Base-by-base conservation (phyloP, 2,888 invertebrate genomes). In the Disparrhopalites patrizii region DNA sequence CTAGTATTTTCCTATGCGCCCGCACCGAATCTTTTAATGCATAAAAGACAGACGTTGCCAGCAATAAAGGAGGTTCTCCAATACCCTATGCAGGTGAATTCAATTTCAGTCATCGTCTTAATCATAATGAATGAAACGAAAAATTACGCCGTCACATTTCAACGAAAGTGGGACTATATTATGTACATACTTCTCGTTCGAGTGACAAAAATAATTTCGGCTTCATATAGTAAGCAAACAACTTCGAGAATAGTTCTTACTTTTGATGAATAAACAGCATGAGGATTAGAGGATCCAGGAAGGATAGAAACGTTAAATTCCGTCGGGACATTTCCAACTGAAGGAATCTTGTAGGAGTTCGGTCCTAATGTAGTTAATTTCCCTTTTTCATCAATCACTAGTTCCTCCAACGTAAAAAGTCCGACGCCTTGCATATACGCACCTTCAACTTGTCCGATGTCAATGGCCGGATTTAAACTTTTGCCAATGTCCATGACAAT, bases 401-500 rank as follows among this genome's bases (percentile, higher is more conserved):
- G 81, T 79, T 96, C 94, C 80, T 97, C 97, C 77, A 96, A 81
- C 0, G 91, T 90, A 76, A 91, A 94, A 62, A 97, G 79, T 1
- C 96, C 97, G 76, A 93, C 93, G 0, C 97, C 97, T 83, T 95
- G 95, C 77, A 93, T 84, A 76, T 95, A 97, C 0, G 85, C 96
- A 1, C 97, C 97, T 81, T 97, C 97, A 15, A 97, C 89, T 82
- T 97, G 97, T 0, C 96, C 97, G 73, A 97, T 90, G 76, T 97
- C 97, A 72, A 97, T 93, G 1, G 95, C 95, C 2, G 97, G 97
- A 80, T 97, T 97, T 63, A 97, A 81, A 80, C 95, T 95, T 74
- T 90, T 87, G 0, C 96, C 96, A 73, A 97, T 84, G 81, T 97
- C 97, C 96, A 97, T 96, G 0, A 97, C 94, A 74, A 97, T 95